phyloP scores from a whole-genome alignment of 2,888 invertebrate genomes.

The Hirtodrosophila confusa region DNA sequence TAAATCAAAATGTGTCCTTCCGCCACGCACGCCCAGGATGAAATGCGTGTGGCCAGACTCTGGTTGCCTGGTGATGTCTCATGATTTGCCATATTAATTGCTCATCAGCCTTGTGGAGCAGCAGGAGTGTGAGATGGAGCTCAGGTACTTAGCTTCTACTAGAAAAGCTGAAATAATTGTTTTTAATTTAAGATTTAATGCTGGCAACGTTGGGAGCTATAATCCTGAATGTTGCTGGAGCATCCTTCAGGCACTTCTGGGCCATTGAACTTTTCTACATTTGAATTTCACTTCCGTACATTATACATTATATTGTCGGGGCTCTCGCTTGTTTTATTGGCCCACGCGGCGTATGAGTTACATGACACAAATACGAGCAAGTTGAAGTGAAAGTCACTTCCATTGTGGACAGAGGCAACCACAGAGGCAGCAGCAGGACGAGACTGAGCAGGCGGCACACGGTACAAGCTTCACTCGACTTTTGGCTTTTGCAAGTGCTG shows the following conservation, averaged over 20 bases:
- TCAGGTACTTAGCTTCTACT: neutral
- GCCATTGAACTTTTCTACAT: slow-evolving; percentile 23
- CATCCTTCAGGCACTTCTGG: neutral
- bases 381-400: slow-evolving; percentile 67
- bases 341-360: slow-evolving; percentile 46
- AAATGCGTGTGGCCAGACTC: slow-evolving; percentile 25
- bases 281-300: slow-evolving; percentile 20
- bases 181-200: slow-evolving; percentile 19
- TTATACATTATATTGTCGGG: slow-evolving; percentile 20
- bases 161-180: slow-evolving; percentile 11
- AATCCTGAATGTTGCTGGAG: neutral
- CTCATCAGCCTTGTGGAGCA: slow-evolving; percentile 30
- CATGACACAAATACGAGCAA: slow-evolving; percentile 48
- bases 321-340: slow-evolving; percentile 24
- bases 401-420: slow-evolving; percentile 59
- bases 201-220: slow-evolving; percentile 19
- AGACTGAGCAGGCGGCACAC: slow-evolving; percentile 45
- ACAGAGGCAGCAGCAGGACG: slow-evolving; percentile 9
- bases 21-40: slow-evolving; percentile 16
- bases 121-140: neutral
- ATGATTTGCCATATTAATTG: slow-evolving; percentile 69
- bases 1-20: neutral
- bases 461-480: slow-evolving; percentile 52
- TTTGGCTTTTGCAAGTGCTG: slow-evolving; percentile 64
- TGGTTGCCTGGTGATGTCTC: slow-evolving; percentile 46